Evolutionary conservation across 2,113 vertebrate species (phyloP).

Genomic region (Lophotis ruficrista): DNA sequence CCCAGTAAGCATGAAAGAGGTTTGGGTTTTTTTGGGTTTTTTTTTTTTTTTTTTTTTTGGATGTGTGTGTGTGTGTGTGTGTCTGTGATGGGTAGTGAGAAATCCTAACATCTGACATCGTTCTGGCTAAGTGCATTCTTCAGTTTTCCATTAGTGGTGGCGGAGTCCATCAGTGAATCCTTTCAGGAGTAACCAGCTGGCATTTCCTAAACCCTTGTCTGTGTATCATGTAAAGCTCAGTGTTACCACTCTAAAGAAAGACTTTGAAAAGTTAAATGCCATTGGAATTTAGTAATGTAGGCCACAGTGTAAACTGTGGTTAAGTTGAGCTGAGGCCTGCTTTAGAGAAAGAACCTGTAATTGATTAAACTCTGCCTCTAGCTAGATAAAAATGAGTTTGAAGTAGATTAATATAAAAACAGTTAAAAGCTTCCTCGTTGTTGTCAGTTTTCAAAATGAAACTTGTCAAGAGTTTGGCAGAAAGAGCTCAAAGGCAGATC

Average conservation of each 20-base stretch:
- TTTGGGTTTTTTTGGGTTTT: not conserved
- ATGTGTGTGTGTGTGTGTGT: not conserved
- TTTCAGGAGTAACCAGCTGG: slow-evolving; percentile 33
- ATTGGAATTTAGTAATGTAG: slow-evolving; percentile 69
- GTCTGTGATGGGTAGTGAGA: not conserved
- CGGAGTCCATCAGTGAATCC: not conserved
- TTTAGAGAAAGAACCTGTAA: slow-evolving; percentile 68
- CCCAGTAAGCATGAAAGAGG: not conserved
- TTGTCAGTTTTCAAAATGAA: slow-evolving; percentile 50
- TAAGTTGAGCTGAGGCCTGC: slow-evolving; percentile 64
- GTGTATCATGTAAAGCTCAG: slow-evolving; percentile 21
- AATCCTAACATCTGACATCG: not conserved
- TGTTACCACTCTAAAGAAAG: slow-evolving; percentile 54
- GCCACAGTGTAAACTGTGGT: slow-evolving; percentile 73
- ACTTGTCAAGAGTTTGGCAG: slow-evolving; percentile 59
- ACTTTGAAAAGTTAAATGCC: slow-evolving; percentile 63
- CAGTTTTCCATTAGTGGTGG: slow-evolving; percentile 35
- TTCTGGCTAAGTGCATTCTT: not conserved
- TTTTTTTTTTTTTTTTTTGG: not conserved
- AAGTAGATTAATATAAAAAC: slow-evolving; percentile 33
- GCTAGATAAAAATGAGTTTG: slow-evolving; percentile 63
- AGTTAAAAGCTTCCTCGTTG: slow-evolving; percentile 47
- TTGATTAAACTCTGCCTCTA: slow-evolving; percentile 65
- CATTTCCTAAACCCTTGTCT: slow-evolving; percentile 45
- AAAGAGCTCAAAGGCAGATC: not conserved